Percentiles rank a stretch among this genome's conserved stretches.
These are phyloP conservation scores for Lacerta bilineata DNA, from an alignment of 2,797 vertebrate species.

Conservation along the genomic window DNA sequence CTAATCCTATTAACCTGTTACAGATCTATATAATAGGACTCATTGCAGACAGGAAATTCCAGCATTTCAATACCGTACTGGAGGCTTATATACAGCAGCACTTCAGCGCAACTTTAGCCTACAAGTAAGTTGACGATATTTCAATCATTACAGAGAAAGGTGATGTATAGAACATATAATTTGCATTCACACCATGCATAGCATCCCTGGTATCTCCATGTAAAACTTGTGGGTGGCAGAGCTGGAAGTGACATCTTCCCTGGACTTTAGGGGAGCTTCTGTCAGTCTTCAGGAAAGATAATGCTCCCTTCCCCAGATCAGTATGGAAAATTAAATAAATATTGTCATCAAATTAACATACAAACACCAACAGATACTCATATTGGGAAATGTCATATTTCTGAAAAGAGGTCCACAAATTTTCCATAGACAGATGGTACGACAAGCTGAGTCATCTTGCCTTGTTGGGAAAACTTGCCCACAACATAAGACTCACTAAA, in stretches of 20 bases:
- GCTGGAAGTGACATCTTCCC: not conserved
- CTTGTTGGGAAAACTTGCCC: no score
- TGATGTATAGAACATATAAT: not conserved
- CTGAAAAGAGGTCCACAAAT: no score
- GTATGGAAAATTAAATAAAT: not conserved
- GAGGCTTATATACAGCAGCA: slow-evolving; percentile 99
- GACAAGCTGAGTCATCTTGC: no score
- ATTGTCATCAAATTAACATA: not conserved
- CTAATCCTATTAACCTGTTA: slow-evolving; percentile 54
- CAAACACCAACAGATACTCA: not conserved
- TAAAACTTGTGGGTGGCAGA: not conserved
- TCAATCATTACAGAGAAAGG: not conserved
- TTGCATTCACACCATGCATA: not conserved
- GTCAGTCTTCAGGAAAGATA: no score
- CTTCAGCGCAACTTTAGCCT: slow-evolving; percentile 97
- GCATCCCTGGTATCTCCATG: not conserved
- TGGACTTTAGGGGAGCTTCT: not conserved
- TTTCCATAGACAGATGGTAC: no score
- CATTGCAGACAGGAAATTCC: slow-evolving; percentile 98
- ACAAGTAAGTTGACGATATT: slow-evolving; percentile 88
- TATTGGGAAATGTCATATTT: not conserved
- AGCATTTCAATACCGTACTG: slow-evolving; percentile 97
- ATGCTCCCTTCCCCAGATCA: not conserved
- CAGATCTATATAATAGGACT: slow-evolving; percentile 98
- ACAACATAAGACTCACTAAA: no score